A percentile compares a stretch with the other conserved stretches of the same genome.
Conservation (phyloP, 2,888 invertebrate species). For the Apamea monoglypha region DNA sequence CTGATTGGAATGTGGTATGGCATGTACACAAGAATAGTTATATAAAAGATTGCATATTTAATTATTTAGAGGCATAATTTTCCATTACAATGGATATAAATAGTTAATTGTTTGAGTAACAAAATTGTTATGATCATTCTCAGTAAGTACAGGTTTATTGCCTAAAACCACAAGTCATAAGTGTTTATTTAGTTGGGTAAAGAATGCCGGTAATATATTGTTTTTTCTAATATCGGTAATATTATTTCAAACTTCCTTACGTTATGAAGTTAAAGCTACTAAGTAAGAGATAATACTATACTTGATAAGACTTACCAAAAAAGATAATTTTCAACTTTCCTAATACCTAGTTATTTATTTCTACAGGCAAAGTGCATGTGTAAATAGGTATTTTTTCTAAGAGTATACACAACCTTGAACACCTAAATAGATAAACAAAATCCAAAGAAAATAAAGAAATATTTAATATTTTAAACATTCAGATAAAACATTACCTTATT, state of each 20-base stretch:
- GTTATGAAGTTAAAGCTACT: not conserved
- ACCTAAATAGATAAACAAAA: not conserved
- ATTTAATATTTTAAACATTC: not conserved
- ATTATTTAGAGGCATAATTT: constrained; percentile 18
- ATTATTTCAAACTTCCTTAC: not conserved
- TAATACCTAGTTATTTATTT: not conserved
- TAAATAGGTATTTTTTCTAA: not conserved
- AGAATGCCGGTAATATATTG: not conserved
- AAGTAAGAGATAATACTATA: not conserved
- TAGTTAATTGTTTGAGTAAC: not conserved
- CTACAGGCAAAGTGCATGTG: not conserved
- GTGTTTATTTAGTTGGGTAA: not conserved
- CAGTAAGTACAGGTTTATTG: not conserved
- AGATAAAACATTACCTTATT: constrained; percentile 15
- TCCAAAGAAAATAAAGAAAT: not conserved
- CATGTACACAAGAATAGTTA: constrained; percentile 54
- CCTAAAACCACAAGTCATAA: not conserved
- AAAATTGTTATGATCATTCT: constrained; percentile 1
- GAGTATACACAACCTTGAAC: not conserved
- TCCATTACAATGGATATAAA: not conserved
- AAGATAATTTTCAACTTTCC: not conserved
- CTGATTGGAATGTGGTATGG: constrained; percentile 80
- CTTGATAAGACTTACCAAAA: not conserved
- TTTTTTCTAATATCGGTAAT: not conserved
- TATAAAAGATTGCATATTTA: constrained; percentile 42